Conservation (phyloP, 2,113 vertebrate species). For the Paratilapia polleni region DNA sequence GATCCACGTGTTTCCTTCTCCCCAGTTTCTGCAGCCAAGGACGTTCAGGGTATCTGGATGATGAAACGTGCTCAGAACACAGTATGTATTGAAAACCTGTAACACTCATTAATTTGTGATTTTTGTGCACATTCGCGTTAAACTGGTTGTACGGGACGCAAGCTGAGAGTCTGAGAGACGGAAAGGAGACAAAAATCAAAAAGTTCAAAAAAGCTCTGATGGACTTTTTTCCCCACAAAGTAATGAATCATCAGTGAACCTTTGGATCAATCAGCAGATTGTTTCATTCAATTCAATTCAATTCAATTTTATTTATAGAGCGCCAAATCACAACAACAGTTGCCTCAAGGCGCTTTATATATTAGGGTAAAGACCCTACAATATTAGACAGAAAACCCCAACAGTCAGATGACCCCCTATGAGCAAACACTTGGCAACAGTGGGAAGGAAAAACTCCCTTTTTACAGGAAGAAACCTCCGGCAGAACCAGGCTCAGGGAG, state of each 20-base stretch:
- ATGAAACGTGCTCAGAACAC: slow-evolving; percentile 74
- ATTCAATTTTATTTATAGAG: too few species aligned
- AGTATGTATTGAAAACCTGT: neutral
- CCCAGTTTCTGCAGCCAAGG: slow-evolving; percentile 55
- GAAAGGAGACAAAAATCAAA: neutral
- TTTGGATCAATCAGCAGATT: neutral
- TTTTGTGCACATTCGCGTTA: neutral
- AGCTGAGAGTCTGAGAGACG: too few species aligned
- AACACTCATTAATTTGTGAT: neutral
- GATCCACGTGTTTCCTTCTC: neutral
- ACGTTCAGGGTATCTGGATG: slow-evolving; percentile 84
- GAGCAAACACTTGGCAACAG: too few species aligned
- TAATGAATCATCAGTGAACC: neutral
- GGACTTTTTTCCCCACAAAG: neutral
- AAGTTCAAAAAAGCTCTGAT: neutral
- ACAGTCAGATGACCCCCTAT: too few species aligned
- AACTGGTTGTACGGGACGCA: neutral
- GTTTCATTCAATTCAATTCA: too few species aligned
- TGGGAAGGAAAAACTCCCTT: too few species aligned
- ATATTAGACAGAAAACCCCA: too few species aligned
- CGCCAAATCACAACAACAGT: too few species aligned
- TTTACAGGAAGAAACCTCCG: too few species aligned
- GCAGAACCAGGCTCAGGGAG: too few species aligned
- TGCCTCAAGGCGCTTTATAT: too few species aligned
- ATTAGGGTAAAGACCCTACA: too few species aligned